These are phyloP conservation scores for Chitala chitala DNA, from an alignment of 2,113 vertebrate genomes.

Conservation along the genomic window DNA sequence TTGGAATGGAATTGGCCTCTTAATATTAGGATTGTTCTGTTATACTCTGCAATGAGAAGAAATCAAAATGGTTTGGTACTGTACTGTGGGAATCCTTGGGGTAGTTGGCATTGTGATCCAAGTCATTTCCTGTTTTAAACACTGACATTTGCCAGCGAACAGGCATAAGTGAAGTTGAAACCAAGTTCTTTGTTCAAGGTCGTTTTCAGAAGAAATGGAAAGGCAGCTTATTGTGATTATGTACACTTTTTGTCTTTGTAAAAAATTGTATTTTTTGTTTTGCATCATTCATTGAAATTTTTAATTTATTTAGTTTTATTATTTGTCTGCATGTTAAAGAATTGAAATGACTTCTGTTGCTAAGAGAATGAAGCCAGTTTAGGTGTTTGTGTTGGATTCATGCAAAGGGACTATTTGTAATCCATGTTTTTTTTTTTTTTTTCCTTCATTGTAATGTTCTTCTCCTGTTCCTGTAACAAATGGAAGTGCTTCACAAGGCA, in stretches of 20 bases:
- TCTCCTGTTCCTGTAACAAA: neutral
- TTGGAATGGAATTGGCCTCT: too few relatives aligned
- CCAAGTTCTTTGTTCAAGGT: conserved; percentile 23
- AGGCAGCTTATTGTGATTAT: conserved; percentile 61
- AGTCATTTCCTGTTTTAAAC: conserved; percentile 23
- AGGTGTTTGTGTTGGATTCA: conserved; percentile 40
- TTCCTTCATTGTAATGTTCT: neutral
- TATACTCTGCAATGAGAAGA: too few relatives aligned
- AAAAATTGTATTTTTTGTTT: conserved; percentile 64
- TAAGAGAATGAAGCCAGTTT: conserved; percentile 18
- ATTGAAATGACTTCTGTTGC: conserved; percentile 33
- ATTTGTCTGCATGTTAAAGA: conserved; percentile 53
- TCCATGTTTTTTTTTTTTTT: conserved; percentile 41
- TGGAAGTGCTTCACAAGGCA: too few relatives aligned
- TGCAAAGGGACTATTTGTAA: conserved; percentile 48
- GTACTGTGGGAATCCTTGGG: neutral
- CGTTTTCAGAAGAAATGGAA: conserved; percentile 42
- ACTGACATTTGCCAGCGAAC: conserved; percentile 27
- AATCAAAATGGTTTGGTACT: too few relatives aligned
- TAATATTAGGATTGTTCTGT: neutral
- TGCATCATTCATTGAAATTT: conserved; percentile 49
- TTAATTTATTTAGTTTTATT: conserved; percentile 63
- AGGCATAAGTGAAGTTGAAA: conserved; percentile 30
- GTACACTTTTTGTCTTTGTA: conserved; percentile 53
- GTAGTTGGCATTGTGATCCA: neutral